Percentiles rank a stretch among this genome's conserved stretches.
These are phyloP conservation scores for Lithodes maja DNA, from an alignment of 2,888 invertebrate species.

Conservation along the genomic window DNA sequence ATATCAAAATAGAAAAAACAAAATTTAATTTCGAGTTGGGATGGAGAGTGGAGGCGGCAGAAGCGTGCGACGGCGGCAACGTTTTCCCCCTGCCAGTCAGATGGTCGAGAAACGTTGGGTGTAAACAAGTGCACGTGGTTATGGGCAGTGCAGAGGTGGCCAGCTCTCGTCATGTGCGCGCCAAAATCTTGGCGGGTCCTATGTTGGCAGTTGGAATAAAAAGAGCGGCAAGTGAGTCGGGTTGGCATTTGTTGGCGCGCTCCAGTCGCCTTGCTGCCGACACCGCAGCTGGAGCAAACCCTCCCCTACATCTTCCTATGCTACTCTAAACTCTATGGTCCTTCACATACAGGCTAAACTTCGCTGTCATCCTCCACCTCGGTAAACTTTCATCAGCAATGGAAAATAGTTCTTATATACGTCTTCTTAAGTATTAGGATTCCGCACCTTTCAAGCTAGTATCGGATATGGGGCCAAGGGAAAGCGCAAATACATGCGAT, in stretches of 20 bases:
- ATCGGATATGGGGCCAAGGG: constrained; percentile 71
- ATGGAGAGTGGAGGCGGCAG: constrained; percentile 30
- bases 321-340: constrained; percentile 66
- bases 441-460: constrained; percentile 69
- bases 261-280: constrained; percentile 70
- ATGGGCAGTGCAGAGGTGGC: constrained; percentile 68
- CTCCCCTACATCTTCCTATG: constrained; percentile 55
- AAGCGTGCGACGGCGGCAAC: constrained; percentile 52
- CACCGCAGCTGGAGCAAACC: constrained; percentile 70
- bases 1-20: constrained; percentile 41
- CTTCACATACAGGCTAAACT: constrained; percentile 65
- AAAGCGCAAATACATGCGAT: constrained; percentile 64
- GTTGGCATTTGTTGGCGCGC: constrained; percentile 70
- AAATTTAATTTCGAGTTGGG: constrained; percentile 30
- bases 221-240: constrained; percentile 70
- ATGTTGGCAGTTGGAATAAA: constrained; percentile 71
- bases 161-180: constrained; percentile 68
- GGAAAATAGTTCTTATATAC: constrained; percentile 69
- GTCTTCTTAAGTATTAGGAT: constrained; percentile 70
- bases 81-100: constrained; percentile 65
- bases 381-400: constrained; percentile 65
- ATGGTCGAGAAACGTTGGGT: constrained; percentile 66
- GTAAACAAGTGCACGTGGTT: constrained; percentile 68
- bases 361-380: constrained; percentile 42
- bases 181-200: constrained; percentile 70